Evolutionary conservation across 2,797 vertebrate genomes (phyloP).

Genomic region (Paratrypauchen microcephalus): DNA sequence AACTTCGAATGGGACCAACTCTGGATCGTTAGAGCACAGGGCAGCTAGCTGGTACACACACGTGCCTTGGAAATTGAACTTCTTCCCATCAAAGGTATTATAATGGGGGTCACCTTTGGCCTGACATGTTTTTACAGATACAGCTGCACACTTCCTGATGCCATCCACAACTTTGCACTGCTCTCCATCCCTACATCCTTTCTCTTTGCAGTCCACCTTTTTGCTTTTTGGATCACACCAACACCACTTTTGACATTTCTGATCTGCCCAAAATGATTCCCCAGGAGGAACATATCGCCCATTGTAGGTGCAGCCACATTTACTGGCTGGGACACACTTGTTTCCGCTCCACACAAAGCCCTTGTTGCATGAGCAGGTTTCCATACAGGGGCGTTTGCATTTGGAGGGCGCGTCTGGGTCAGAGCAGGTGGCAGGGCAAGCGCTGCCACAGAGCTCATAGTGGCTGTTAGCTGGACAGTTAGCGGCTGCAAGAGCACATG

Average conservation of each 20-base stretch:
- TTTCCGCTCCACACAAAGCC: slow-evolving; percentile 69
- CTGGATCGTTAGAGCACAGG: slow-evolving; percentile 57
- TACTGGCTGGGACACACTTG: slow-evolving; percentile 45
- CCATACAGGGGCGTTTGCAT: slow-evolving; percentile 67
- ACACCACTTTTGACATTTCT: slow-evolving; percentile 59
- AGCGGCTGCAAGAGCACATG: slow-evolving; percentile 30
- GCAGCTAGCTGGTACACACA: slow-evolving; percentile 71
- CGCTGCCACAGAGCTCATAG: slow-evolving; percentile 71
- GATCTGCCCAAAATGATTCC: slow-evolving; percentile 68
- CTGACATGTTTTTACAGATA: slow-evolving; percentile 64
- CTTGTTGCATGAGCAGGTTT: slow-evolving; percentile 70
- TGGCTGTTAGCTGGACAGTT: slow-evolving; percentile 73
- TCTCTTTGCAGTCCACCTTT: slow-evolving; percentile 49
- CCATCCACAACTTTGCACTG: slow-evolving; percentile 60
- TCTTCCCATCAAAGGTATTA: slow-evolving; percentile 65
- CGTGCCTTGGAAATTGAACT: slow-evolving; percentile 71
- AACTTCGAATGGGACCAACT: slow-evolving; percentile 67
- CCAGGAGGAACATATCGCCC: slow-evolving; percentile 59
- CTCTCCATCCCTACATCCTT: slow-evolving; percentile 46
- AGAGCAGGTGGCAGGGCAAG: slow-evolving; percentile 74
- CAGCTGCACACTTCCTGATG: slow-evolving; percentile 60
- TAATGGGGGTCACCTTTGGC: slow-evolving; percentile 73
- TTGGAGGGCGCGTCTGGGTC: slow-evolving; percentile 52
- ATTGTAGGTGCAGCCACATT: slow-evolving; percentile 70
- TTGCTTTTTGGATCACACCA: slow-evolving; percentile 48